These are phyloP conservation scores for Heliconius himera DNA, from an alignment of 1,140 invertebrate species.

Conservation along the genomic window DNA sequence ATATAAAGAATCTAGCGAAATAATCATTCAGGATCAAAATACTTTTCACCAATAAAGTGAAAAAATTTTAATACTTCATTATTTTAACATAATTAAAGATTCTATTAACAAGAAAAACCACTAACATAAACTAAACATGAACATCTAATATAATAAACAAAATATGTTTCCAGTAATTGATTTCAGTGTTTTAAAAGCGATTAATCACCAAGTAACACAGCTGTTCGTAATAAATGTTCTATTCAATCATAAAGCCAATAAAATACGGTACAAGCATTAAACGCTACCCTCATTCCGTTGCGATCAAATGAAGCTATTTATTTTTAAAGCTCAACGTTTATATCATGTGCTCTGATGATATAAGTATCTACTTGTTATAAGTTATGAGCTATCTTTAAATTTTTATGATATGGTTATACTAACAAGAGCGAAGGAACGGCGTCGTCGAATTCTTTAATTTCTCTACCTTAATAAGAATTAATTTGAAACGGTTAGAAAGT, in stretches of 20 bases:
- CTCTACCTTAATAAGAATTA: too few relatives aligned
- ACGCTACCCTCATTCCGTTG: constrained; percentile 36
- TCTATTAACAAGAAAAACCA: background rate
- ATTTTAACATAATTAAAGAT: background rate
- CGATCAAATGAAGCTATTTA: constrained; percentile 48
- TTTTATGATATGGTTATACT: background rate
- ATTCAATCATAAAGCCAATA: constrained; percentile 41
- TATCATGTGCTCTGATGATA: background rate
- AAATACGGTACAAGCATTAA: constrained; percentile 34
- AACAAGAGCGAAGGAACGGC: background rate
- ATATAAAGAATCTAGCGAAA: too few relatives aligned
- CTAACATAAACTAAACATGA: background rate
- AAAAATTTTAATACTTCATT: background rate
- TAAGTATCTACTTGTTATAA: constrained; percentile 11
- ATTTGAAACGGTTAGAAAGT: too few relatives aligned
- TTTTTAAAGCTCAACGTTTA: constrained; percentile 37
- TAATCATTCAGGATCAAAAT: too few relatives aligned
- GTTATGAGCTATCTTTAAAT: background rate
- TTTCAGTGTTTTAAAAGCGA: constrained; percentile 27
- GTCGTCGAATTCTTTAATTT: background rate
- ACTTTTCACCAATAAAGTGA: too few relatives aligned
- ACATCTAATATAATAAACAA: constrained; percentile 1
- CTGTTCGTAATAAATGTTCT: constrained; percentile 42
- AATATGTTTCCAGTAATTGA: background rate
- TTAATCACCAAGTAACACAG: constrained; percentile 37